phyloP scores from a whole-genome alignment of 2,113 vertebrate genomes.

The Leptodactylus fuscus region DNA sequence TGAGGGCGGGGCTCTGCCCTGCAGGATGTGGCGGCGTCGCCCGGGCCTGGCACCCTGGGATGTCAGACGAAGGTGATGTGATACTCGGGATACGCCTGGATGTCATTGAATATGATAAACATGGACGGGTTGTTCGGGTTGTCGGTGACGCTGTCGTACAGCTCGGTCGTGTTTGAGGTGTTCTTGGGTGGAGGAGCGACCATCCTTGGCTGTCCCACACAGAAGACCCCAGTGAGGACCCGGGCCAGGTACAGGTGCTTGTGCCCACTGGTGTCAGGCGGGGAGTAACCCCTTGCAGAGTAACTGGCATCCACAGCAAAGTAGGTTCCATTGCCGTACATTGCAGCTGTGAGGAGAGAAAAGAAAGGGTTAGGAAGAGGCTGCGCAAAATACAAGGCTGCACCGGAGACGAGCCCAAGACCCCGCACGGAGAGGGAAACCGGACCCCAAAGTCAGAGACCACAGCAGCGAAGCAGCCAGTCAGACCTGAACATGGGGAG shows the following conservation, averaged over 20 bases:
- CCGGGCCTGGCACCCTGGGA: neutral
- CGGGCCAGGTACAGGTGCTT: conserved; percentile 80
- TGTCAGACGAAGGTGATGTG: conserved; percentile 78
- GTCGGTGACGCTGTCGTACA: conserved; percentile 81
- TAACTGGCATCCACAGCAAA: conserved; percentile 80
- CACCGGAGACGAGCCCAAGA: too few species aligned
- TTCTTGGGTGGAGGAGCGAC: conserved; percentile 72
- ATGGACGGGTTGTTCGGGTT: conserved; percentile 56
- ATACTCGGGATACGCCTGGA: conserved; percentile 84
- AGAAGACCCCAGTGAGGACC: conserved; percentile 80
- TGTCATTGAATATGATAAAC: conserved; percentile 83
- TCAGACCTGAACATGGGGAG: too few species aligned
- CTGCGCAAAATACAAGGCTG: too few species aligned
- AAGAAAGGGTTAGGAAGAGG: neutral
- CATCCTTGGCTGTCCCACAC: conserved; percentile 56
- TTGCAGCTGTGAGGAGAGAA: conserved; percentile 69
- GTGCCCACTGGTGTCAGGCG: conserved; percentile 63
- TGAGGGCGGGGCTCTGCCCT: neutral
- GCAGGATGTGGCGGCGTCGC: neutral
- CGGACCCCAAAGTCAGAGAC: too few species aligned
- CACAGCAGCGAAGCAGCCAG: too few species aligned
- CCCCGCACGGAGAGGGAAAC: too few species aligned
- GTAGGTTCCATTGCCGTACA: conserved; percentile 78
- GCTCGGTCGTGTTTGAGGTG: conserved; percentile 1
- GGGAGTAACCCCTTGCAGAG: conserved; percentile 73